Percentiles rank a stretch among this genome's conserved stretches.
These are phyloP conservation scores for Tretioscincus oriximinensis DNA, from an alignment of 2,113 vertebrate genomes.

Conservation along the genomic window DNA sequence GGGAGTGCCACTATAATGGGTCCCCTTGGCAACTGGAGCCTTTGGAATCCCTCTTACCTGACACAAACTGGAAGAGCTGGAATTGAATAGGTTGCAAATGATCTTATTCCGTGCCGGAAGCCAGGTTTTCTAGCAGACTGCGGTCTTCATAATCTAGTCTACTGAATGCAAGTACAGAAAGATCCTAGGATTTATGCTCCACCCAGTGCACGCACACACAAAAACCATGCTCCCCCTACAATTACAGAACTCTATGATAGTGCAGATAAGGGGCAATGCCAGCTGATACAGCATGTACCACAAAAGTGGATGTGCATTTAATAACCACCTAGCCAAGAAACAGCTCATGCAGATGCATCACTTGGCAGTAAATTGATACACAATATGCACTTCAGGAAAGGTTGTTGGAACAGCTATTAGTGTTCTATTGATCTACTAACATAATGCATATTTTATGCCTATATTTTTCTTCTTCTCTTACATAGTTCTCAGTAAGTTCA, in stretches of 20 bases:
- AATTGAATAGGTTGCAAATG: too few species aligned
- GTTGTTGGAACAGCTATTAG: constrained; percentile 18
- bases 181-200: neutral
- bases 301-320: neutral
- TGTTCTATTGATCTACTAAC: constrained; percentile 23
- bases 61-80: too few species aligned
- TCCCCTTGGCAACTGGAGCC: too few species aligned
- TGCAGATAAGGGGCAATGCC: neutral
- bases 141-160: too few species aligned
- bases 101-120: too few species aligned
- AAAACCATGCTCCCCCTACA: neutral
- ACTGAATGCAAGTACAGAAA: too few species aligned
- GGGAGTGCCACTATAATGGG: too few species aligned
- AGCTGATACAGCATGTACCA: neutral
- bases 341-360: neutral
- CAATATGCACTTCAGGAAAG: constrained; percentile 25
- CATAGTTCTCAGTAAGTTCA: constrained; percentile 1
- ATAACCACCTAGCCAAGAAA: neutral
- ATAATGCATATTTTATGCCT: neutral
- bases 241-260: neutral
- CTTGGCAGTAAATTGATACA: constrained; percentile 18
- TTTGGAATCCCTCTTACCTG: too few species aligned
- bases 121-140: too few species aligned
- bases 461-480: constrained; percentile 13
- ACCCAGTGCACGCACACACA: neutral